Evolutionary conservation across 2,888 invertebrate genomes (phyloP).

Genomic region (Cosmorhoe ocellata): DNA sequence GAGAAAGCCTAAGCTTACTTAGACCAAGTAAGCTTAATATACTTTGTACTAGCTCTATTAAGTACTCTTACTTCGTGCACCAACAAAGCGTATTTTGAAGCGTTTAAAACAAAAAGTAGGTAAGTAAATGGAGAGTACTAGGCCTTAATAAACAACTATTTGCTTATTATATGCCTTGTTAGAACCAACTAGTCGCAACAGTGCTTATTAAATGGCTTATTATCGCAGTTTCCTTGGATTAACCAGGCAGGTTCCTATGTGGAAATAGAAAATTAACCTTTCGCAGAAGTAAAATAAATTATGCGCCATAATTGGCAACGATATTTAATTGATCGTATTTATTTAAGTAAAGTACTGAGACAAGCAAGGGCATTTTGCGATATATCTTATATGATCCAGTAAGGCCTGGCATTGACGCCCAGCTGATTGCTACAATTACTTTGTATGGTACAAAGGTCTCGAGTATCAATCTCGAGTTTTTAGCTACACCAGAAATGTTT

Average conservation of each 20-base stretch:
- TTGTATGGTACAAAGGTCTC: conserved; percentile 3
- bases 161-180: too few relatives aligned
- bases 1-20: not conserved
- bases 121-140: too few relatives aligned
- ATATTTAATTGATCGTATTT: conserved; percentile 10
- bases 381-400: conserved; percentile 24
- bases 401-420: conserved; percentile 25
- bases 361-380: conserved; percentile 31
- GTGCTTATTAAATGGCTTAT: too few relatives aligned
- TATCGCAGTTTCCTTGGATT: too few relatives aligned
- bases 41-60: too few relatives aligned
- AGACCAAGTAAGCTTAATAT: too few relatives aligned
- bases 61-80: too few relatives aligned
- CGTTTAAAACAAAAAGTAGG: too few relatives aligned
- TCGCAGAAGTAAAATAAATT: not conserved
- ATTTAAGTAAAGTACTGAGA: conserved; percentile 33
- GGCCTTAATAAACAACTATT: too few relatives aligned
- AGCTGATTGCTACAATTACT: conserved; percentile 26
- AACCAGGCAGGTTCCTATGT: not conserved
- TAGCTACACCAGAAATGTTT: not conserved
- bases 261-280: conserved; percentile 1
- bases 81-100: too few relatives aligned
- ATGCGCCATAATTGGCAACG: conserved; percentile 5
- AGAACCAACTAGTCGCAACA: too few relatives aligned
- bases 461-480: not conserved